Evolutionary conservation across 1,140 invertebrate genomes (phyloP), one percentile per base, ranked within the genome.

Genomic region (Bombus ignitus): DNA sequence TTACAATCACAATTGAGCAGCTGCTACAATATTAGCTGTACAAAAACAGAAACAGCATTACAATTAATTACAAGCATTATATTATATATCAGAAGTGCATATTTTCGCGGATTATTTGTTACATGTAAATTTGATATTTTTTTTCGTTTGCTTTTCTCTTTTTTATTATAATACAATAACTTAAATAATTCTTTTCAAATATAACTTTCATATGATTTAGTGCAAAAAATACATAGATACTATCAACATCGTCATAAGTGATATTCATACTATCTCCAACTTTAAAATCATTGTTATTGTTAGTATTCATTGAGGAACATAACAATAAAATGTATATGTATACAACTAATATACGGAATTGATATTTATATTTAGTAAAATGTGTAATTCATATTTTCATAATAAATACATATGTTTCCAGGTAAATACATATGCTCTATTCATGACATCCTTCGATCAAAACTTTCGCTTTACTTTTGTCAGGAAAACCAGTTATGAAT

Each of bases 1-100:
- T 88, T 89, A 89, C 83, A 89, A 88, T 89, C 53, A 83, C 87
- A 88, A 68, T 89, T 86, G 78, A 86, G 75, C 83, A 88, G 79
- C 75, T 47, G 72, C 80, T 79, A 81, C 66, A 85, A 79, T 71
- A 32, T 87, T 87, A 88, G 87, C 87, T 88, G 86, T 88, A 88
- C 81, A 88, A 79, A 89, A 86, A 88, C 83, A 88, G 80, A 86
- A 83, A 53, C 59, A 53, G 65, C 35, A 47, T 47, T 89, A 83
- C 53, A 86, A 86, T 76, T 85, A 79, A 86, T 83, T 88, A 86
- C 73, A 89, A 88, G 77, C 81, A 73, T 84, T 78, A 47, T 83
- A 78, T 65, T 32, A 78, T 78, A 35, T 87, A 62, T 86, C 44
- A 71, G 35, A 80, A 73, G 65, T 62, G 35, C 53, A 44, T 39